Conservation (phyloP, 2,888 invertebrate genomes). For the Cenopis cana region DNA sequence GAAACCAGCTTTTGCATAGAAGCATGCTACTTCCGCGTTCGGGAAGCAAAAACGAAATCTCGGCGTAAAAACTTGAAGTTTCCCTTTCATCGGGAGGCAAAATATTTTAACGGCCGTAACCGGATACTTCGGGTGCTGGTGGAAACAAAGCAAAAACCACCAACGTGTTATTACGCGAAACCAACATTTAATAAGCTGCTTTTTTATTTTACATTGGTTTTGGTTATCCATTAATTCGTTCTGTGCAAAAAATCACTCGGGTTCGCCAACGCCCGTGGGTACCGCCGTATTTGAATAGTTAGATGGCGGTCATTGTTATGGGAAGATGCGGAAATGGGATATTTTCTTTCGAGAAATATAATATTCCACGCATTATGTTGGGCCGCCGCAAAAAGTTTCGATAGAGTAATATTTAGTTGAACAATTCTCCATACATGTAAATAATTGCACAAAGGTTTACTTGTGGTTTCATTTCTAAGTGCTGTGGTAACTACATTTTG, state of each 20-base stretch:
- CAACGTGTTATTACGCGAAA: conserved; percentile 84
- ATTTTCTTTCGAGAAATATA: conserved; percentile 85
- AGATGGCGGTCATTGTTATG: conserved; percentile 80
- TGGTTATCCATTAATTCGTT: conserved; percentile 84
- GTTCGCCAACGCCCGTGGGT: conserved; percentile 69
- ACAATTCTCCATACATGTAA: conserved; percentile 57
- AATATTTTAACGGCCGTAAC: conserved; percentile 84
- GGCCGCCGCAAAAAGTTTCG: conserved; percentile 74
- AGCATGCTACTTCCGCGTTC: conserved; percentile 79
- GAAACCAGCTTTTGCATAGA: conserved; percentile 81
- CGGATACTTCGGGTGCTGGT: conserved; percentile 80
- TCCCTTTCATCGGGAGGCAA: conserved; percentile 83
- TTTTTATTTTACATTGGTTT: conserved; percentile 81
- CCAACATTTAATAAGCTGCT: conserved; percentile 84
- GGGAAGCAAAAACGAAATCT: conserved; percentile 78
- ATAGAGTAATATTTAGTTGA: conserved; percentile 57
- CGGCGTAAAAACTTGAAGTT: conserved; percentile 78
- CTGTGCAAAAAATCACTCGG: conserved; percentile 75
- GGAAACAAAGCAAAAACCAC: conserved; percentile 84
- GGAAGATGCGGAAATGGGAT: conserved; percentile 86
- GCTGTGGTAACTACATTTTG: not conserved
- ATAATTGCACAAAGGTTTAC: conserved; percentile 22
- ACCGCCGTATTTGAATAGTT: conserved; percentile 80
- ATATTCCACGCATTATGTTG: conserved; percentile 81
- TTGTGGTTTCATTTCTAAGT: conserved; percentile 22